Evolutionary conservation across 1,140 invertebrate genomes (phyloP).

Genomic region (Pomacea maculata): DNA sequence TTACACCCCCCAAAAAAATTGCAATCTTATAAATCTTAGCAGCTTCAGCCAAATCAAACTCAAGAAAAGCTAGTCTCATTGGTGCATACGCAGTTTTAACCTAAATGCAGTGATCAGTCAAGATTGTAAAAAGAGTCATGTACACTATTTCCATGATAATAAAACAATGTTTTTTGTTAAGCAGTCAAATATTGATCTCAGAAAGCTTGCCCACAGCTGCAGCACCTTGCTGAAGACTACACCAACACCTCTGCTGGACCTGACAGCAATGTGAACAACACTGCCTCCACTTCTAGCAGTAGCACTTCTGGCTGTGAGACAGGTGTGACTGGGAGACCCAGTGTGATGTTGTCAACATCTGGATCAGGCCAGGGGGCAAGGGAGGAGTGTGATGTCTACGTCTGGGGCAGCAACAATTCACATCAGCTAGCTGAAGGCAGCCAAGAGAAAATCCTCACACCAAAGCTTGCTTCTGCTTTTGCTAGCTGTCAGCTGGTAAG

Average conservation of each 20-base stretch:
- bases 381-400: conserved; percentile 70
- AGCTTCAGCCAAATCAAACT: no score
- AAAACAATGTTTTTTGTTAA: neutral
- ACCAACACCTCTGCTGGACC: conserved; percentile 56
- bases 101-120: no score
- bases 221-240: conserved; percentile 66
- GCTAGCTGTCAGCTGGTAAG: conserved; percentile 71
- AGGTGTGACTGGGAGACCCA: neutral
- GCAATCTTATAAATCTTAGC: no score
- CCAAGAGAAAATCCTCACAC: conserved; percentile 72
- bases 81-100: no score
- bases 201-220: conserved; percentile 56
- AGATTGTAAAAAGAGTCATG: no score
- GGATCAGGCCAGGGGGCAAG: conserved; percentile 11
- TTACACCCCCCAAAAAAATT: no score
- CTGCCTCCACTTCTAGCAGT: conserved; percentile 8
- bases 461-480: conserved; percentile 71
- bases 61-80: no score
- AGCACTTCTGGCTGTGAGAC: conserved; percentile 8
- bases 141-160: no score
- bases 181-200: neutral
- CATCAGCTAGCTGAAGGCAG: conserved; percentile 73
- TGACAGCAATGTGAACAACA: conserved; percentile 48
- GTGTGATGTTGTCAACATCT: conserved; percentile 11
- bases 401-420: conserved; percentile 78